phyloP scores from a whole-genome alignment of 1,140 invertebrate genomes.

The Bradysia coprophila region DNA sequence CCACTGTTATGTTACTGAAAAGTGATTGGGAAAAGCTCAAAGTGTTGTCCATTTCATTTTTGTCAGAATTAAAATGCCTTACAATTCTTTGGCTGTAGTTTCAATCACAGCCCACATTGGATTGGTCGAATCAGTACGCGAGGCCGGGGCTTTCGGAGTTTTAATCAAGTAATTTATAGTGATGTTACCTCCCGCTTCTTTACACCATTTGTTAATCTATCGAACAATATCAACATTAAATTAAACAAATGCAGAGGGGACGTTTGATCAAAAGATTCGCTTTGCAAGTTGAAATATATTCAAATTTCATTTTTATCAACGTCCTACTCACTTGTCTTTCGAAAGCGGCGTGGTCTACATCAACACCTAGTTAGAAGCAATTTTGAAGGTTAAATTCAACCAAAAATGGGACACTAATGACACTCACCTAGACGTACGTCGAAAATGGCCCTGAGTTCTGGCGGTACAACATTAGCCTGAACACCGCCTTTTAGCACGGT shows the following conservation, averaged over 20 bases:
- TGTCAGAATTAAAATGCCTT: conserved; percentile 8
- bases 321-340: too few species aligned
- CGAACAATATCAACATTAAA: not conserved
- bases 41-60: not conserved
- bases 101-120: conserved; percentile 39
- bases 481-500: conserved; percentile 41
- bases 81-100: conserved; percentile 27
- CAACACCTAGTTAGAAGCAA: too few species aligned
- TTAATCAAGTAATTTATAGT: conserved; percentile 31
- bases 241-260: not conserved
- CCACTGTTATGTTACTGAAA: not conserved
- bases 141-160: conserved; percentile 23
- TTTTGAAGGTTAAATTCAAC: too few species aligned
- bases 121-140: conserved; percentile 26
- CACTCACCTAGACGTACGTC: conserved; percentile 34
- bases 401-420: conserved; percentile 25
- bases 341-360: conserved; percentile 43
- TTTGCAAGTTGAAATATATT: too few species aligned
- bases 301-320: too few species aligned
- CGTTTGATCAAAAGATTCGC: conserved; percentile 39
- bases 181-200: conserved; percentile 37
- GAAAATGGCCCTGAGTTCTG: conserved; percentile 30
- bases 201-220: conserved; percentile 26
- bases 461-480: conserved; percentile 42
- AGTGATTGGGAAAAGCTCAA: too few species aligned